Percentiles rank a stretch among this genome's conserved stretches.
phyloP scores from a whole-genome alignment of 2,888 invertebrate genomes.

The Netelia virgata region DNA sequence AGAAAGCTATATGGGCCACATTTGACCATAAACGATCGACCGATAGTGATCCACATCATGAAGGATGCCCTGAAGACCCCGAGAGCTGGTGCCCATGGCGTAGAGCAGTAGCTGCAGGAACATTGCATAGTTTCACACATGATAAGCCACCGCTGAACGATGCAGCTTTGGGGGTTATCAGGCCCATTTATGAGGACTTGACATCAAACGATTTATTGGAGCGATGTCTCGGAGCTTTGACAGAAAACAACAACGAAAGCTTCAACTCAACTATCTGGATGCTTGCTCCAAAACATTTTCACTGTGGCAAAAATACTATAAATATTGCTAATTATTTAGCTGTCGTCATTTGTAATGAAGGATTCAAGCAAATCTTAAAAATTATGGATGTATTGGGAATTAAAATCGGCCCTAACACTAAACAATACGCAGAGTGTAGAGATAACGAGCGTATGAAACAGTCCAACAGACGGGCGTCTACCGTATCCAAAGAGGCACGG shows the following conservation, averaged over 20 bases:
- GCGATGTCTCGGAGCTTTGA: conserved; percentile 44
- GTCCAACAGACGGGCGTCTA: conserved; percentile 55
- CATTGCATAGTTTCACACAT: conserved; percentile 40
- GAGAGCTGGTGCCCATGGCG: conserved; percentile 51
- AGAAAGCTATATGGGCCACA: conserved; percentile 56
- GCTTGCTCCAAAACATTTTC: conserved; percentile 35
- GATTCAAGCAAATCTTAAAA: conserved; percentile 49
- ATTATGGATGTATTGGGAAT: conserved; percentile 54
- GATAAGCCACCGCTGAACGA: conserved; percentile 41
- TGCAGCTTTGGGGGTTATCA: conserved; percentile 43
- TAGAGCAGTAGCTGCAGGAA: conserved; percentile 47
- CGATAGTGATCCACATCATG: conserved; percentile 57
- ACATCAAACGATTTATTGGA: conserved; percentile 51
- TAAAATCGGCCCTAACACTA: conserved; percentile 50
- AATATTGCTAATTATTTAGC: conserved; percentile 34
- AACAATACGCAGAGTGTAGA: neutral
- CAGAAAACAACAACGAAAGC: conserved; percentile 50
- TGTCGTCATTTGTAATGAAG: conserved; percentile 41
- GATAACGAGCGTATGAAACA: no score
- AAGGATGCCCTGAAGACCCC: conserved; percentile 34
- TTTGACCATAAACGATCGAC: conserved; percentile 56
- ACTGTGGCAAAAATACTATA: conserved; percentile 35
- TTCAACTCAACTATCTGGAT: conserved; percentile 43
- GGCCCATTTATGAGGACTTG: conserved; percentile 50
- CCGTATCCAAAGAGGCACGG: conserved; percentile 51